These are phyloP conservation scores for Pristionchus maxplancki DNA, from an alignment of 2,888 invertebrate genomes.

Conservation along the genomic window DNA sequence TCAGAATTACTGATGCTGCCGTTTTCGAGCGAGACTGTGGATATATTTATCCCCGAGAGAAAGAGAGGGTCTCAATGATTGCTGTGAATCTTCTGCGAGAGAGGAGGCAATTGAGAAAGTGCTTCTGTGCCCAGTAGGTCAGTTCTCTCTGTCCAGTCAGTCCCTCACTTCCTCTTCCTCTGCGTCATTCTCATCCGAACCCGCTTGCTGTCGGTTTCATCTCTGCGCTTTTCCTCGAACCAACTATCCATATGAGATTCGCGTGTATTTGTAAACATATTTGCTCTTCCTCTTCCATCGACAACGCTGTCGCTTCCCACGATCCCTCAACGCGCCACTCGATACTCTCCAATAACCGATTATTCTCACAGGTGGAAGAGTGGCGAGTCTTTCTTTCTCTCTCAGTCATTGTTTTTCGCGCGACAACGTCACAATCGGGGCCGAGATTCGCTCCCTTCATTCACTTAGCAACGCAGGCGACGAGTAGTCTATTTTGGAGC, in stretches of 20 bases:
- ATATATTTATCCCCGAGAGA: not conserved
- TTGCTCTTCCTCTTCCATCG: not conserved
- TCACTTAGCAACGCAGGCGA: constrained; percentile 26
- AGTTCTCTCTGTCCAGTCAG: not conserved
- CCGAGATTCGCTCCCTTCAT: constrained; percentile 4
- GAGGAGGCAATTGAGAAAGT: constrained; percentile 16
- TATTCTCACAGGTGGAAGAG: not conserved
- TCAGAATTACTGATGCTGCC: not conserved
- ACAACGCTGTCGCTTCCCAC: not conserved
- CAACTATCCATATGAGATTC: not conserved
- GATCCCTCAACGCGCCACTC: not conserved
- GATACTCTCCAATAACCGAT: not conserved
- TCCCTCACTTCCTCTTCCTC: not conserved
- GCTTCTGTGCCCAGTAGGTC: not conserved
- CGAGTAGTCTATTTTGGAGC: not conserved
- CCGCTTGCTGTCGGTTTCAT: not conserved
- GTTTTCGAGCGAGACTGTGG: not conserved
- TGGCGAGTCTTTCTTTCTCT: not conserved
- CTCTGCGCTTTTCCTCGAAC: not conserved
- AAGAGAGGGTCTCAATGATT: not conserved
- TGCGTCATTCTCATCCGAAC: not conserved
- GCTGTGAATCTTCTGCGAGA: not conserved
- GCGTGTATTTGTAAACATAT: not conserved
- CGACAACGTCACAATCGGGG: not conserved
- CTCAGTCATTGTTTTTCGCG: not conserved